Evolutionary conservation across 2,797 vertebrate species (phyloP), one percentile per base, ranked within the genome.

Genomic region (Loris lydekkerianus): DNA sequence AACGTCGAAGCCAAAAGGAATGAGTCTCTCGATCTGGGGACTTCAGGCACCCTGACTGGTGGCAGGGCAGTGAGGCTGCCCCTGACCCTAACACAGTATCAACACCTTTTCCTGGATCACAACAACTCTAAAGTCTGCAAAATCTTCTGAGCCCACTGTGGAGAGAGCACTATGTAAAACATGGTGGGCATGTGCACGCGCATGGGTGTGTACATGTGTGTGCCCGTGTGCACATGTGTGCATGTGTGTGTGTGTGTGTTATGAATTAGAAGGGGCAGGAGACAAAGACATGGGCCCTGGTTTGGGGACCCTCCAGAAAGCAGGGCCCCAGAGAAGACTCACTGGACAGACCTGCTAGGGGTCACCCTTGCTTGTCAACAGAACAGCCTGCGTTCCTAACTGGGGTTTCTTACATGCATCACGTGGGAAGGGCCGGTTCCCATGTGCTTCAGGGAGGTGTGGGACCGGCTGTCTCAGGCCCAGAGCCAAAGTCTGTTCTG

Each of bases 401-500:
- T 40, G 86, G 46, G 60, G 49, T 82, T 97, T 85, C 81, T 83
- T 96, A 82, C 81, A 2, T 13, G 21, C 43, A 37, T 88, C 93
- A 70, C 93, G 10, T 34, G 96, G 96, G 78, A 95, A 94, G n/a
- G 69, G 72, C 96, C 83, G 84, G 63, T 72, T 91, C 13, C 76
- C 85, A 58, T 1, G 27, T 95, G 92, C 53, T 94, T 76, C 86
- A 40, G 34, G 83, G 90, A 95, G 92, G 81, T 43, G 0, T 49
- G 91, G 93, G 95, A 95, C 95, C 91, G 15, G 11, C 25, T 83
- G 95, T 95, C 91, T 95, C 93, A 73, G 97, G 96, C 97, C 70
- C 29, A 27, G 43, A 85, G 97, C 96, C 97, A 97, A 89, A 96
- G 84, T n/a, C 37, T 94, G 31, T 96, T 92, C 80, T 97, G 77